Percentiles rank a stretch among this genome's conserved stretches.
Conservation (phyloP, 2,888 invertebrate genomes). For the Limenitis camilla region DNA sequence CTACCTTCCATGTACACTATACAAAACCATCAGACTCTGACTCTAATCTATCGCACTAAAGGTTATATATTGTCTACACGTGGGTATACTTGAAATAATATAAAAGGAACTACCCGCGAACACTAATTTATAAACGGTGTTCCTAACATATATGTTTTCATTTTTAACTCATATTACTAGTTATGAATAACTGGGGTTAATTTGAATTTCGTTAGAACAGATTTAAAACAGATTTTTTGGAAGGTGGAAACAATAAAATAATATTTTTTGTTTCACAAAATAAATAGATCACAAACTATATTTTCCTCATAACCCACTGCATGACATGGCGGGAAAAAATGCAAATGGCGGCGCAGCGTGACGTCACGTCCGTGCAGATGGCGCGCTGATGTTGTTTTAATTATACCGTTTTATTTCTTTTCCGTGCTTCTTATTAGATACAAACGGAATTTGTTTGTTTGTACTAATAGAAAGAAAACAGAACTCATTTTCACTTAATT, state of each 20-base stretch:
- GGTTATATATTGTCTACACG: no score
- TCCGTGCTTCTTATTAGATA: slow-evolving; percentile 10
- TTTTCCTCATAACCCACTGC: slow-evolving; percentile 12
- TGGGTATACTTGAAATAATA: no score
- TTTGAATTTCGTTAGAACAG: no score
- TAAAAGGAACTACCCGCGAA: no score
- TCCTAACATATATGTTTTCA: no score
- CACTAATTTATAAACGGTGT: no score
- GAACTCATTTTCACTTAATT: neutral
- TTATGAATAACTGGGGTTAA: no score
- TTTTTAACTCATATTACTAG: no score
- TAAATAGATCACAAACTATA: slow-evolving; percentile 10
- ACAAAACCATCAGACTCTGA: no score
- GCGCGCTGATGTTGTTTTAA: slow-evolving; percentile 34
- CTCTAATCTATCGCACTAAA: no score
- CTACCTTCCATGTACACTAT: no score
- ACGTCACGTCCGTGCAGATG: slow-evolving; percentile 35
- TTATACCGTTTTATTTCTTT: slow-evolving; percentile 28
- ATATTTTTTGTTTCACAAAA: neutral
- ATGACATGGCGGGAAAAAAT: slow-evolving; percentile 28
- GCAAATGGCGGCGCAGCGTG: slow-evolving; percentile 32
- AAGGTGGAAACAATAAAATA: neutral
- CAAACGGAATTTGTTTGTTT: neutral
- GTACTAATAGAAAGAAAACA: neutral
- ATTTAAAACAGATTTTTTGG: no score